Evolutionary conservation across 2,797 vertebrate species (phyloP).

Genomic region (Cuniculus paca): DNA sequence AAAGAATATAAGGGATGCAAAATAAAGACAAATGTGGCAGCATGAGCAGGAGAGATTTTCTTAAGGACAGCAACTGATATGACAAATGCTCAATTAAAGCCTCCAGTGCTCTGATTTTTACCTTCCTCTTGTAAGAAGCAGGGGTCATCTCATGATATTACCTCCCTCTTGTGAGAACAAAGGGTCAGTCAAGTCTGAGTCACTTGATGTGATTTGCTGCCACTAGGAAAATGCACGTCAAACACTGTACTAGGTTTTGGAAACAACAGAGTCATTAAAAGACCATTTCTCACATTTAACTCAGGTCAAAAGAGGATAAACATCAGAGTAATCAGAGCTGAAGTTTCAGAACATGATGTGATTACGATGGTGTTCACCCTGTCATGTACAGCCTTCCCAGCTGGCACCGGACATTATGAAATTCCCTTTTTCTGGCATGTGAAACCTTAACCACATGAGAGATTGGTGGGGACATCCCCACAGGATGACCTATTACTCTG

Average conservation of each 20-base stretch:
- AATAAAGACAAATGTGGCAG: neutral
- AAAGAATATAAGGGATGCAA: neutral
- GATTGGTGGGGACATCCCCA: conserved; percentile 77
- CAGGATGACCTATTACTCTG: conserved; percentile 72
- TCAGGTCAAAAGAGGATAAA: conserved; percentile 83
- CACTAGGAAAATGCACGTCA: conserved; percentile 23
- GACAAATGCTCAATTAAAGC: neutral
- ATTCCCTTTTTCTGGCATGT: conserved; percentile 69
- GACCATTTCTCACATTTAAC: conserved; percentile 77
- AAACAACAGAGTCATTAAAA: conserved; percentile 74
- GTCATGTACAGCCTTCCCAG: conserved; percentile 58
- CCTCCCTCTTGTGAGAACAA: neutral
- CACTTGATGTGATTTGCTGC: neutral
- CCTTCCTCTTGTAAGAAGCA: neutral
- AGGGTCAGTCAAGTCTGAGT: neutral
- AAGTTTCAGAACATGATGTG: conserved; percentile 85
- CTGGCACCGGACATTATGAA: conserved; percentile 70
- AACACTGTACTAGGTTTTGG: conserved; percentile 67
- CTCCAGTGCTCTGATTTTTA: neutral
- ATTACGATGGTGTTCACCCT: conserved; percentile 72
- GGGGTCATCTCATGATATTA: neutral
- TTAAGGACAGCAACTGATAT: neutral
- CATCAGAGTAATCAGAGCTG: conserved; percentile 72
- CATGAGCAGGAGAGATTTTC: neutral
- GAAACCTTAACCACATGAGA: conserved; percentile 62